Base-by-base conservation (phyloP, 2,888 invertebrate species). In the Lampropteryx suffumata region DNA sequence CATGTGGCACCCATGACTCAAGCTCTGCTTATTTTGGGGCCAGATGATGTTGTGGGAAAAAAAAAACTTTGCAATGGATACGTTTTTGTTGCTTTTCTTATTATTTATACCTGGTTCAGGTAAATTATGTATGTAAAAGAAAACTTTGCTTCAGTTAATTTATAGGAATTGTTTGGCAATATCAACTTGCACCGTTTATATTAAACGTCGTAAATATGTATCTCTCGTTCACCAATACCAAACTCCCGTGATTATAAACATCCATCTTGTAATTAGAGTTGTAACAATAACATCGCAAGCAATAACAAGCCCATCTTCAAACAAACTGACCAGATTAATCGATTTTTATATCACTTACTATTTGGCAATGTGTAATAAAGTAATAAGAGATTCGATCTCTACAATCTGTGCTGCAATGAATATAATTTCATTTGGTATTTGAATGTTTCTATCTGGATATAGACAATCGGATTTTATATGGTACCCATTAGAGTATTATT, bases 321-420 rank as follows among this genome's bases (percentile, higher is more conserved):
- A 50, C 54, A 40, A 45, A 46, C 24, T 10, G 9, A 21, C 30
- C 14, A 27, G 33, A 33, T 47, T 27, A 39, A 49, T 50, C 44
- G 32, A n/a, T 42, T 14, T 47, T 40, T 45, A 40, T 32, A 57
- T 36, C 39, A n/a, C 39, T 55, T 37, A 30, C 37, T 34, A 30
- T 42, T 48, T 48, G 39, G 39, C 35, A 36, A 33, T 36, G n/a
- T n/a, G 39, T 45, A 55, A 55, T n/a, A 59, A 61, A 50, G 34
- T 39, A 44, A 52, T 56, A 41, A 49, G 17, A 26, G 49, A 44
- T 55, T 46, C 29, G 37, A 28, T 6, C n/a, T n/a, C 30, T 30
- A 12, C 1, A 17, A 17, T n/a, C n/a, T n/a, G n/a, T n/a, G 17
- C 17, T 17, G 4, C 17, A 17, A 2, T 4, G 3, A 17, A 17